Percentiles rank a stretch among this genome's conserved stretches.
These are phyloP conservation scores for Caenorhabditis auriculariae DNA, from an alignment of 2,888 invertebrate species.

Conservation along the genomic window DNA sequence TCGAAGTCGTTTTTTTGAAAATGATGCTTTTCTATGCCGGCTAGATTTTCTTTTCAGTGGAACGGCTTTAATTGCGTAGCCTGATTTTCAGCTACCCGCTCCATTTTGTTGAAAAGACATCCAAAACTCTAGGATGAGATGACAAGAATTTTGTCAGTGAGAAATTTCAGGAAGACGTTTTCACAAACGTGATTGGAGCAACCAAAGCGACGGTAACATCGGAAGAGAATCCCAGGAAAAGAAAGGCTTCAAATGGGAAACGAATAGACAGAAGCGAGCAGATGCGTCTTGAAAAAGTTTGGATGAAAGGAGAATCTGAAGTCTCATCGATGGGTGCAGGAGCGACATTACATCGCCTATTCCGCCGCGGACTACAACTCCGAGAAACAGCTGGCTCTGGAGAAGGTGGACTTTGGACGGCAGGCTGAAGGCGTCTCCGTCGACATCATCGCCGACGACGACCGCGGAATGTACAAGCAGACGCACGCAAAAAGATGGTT, in stretches of 20 bases:
- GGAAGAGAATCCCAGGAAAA: slow-evolving; percentile 19
- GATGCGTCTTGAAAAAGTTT: slow-evolving; percentile 11
- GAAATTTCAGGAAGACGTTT: slow-evolving; percentile 32
- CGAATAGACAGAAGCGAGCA: slow-evolving; percentile 25
- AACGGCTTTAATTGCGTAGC: too few species aligned
- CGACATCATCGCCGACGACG: slow-evolving; percentile 81
- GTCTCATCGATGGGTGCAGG: too few species aligned
- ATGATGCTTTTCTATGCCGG: too few species aligned
- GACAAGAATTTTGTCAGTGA: background rate
- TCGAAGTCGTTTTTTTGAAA: too few species aligned
- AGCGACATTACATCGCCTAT: slow-evolving; percentile 54
- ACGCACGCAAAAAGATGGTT: slow-evolving; percentile 50
- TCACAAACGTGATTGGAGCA: slow-evolving; percentile 34
- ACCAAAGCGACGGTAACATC: slow-evolving; percentile 23
- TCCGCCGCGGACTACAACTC: slow-evolving; percentile 45
- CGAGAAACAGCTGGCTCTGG: slow-evolving; percentile 50
- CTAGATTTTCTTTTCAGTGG: too few species aligned
- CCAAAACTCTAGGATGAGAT: too few species aligned
- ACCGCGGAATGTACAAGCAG: slow-evolving; percentile 63
- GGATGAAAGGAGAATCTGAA: too few species aligned
- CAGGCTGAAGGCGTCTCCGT: slow-evolving; percentile 80
- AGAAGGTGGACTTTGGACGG: slow-evolving; percentile 71
- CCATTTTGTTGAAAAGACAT: too few species aligned
- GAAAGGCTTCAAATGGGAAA: slow-evolving; percentile 7
- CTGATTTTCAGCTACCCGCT: too few species aligned